phyloP scores from a whole-genome alignment of 2,113 vertebrate genomes.

The human (Homo sapiens) region DNA sequence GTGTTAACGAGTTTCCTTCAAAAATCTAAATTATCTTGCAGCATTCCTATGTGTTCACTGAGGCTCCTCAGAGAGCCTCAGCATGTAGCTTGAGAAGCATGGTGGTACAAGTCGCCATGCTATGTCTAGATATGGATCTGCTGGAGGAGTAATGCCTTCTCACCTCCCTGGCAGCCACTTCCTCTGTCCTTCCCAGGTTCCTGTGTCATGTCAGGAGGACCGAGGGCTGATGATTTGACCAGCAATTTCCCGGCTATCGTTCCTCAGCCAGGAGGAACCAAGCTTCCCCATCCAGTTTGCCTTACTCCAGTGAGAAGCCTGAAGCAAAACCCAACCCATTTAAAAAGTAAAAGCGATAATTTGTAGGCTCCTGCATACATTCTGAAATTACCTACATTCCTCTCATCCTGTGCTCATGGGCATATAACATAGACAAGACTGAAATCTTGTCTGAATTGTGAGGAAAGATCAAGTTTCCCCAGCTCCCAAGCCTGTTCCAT shows the following conservation, averaged over 20 bases:
- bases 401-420: background rate
- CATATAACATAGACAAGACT: background rate
- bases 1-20: background rate
- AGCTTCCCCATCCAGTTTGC: background rate
- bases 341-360: background rate
- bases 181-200: background rate
- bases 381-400: background rate
- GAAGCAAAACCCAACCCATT: background rate
- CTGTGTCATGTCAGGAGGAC: background rate
- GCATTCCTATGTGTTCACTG: background rate
- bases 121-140: background rate
- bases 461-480: background rate
- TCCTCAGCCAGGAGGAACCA: background rate
- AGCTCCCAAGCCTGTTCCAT: background rate
- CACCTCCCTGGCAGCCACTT: background rate
- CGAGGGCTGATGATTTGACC: background rate
- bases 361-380: background rate
- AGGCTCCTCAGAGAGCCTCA: background rate
- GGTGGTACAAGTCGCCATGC: fast-evolving
- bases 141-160: background rate
- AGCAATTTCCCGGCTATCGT: background rate
- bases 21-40: background rate
- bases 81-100: background rate
- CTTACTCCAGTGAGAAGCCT: background rate
- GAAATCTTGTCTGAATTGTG: background rate